Evolutionary conservation across 2,888 invertebrate species (phyloP).

Genomic region (Argyresthia goedartella): DNA sequence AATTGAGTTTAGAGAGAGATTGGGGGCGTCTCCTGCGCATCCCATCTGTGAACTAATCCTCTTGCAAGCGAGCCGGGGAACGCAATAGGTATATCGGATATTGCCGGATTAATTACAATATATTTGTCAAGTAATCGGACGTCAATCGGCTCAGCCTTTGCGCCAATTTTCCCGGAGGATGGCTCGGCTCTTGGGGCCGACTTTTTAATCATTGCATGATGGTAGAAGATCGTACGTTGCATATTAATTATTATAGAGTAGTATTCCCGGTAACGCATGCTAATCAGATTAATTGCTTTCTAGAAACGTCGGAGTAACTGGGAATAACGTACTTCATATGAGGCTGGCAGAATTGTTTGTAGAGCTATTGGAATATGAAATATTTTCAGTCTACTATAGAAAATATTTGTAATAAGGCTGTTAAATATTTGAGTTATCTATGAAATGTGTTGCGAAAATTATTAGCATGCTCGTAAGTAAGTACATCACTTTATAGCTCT

Average conservation of each 20-base stretch:
- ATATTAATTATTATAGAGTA: background rate
- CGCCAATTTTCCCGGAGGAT: conserved; percentile 43
- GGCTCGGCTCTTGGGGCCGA: conserved; percentile 53
- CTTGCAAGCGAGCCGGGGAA: conserved; percentile 23
- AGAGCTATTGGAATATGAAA: background rate
- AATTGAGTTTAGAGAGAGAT: conserved; percentile 64
- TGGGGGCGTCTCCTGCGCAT: conserved; percentile 51
- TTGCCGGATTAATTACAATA: conserved; percentile 3
- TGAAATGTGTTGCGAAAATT: conserved; percentile 41
- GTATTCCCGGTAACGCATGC: background rate
- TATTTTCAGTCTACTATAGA: background rate
- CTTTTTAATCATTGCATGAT: conserved; percentile 37
- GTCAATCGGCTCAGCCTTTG: background rate
- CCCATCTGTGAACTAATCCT: conserved; percentile 56
- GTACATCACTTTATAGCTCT: conserved; percentile 48
- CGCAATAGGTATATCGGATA: background rate
- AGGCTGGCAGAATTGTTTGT: background rate
- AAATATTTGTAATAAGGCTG: background rate
- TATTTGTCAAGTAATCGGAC: conserved; percentile 1
- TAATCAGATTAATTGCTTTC: background rate
- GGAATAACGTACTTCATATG: background rate
- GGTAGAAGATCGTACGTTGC: conserved; percentile 11
- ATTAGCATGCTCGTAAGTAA: conserved; percentile 53
- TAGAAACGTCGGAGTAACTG: background rate
- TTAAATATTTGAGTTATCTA: conserved; percentile 25